These are phyloP conservation scores for Eulemur rubriventer DNA, from an alignment of 2,797 vertebrate genomes.

Conservation along the genomic window DNA sequence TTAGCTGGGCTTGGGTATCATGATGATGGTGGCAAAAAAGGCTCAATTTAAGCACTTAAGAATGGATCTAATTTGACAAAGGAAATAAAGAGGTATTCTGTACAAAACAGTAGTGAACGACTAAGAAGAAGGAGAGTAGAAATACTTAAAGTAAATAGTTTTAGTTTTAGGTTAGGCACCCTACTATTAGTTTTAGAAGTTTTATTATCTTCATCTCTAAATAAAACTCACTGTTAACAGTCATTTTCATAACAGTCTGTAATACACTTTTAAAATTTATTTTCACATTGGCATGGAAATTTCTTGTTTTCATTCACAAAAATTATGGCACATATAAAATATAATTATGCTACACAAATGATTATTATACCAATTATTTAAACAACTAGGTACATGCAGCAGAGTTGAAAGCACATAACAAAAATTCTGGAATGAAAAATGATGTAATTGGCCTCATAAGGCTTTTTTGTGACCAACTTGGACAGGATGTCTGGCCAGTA, in stretches of 20 bases:
- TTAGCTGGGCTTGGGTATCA: background rate
- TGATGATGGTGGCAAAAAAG: background rate
- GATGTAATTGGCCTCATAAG: background rate
- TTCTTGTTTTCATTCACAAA: constrained; percentile 49
- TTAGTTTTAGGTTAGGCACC: background rate
- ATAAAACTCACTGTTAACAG: background rate
- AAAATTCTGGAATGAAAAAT: background rate
- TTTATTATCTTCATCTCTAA: background rate
- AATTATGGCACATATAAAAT: constrained; percentile 2
- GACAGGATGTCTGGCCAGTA: background rate
- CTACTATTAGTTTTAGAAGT: background rate
- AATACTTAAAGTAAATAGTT: background rate
- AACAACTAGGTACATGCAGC: background rate
- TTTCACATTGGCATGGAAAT: constrained; percentile 10
- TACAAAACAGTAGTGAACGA: background rate
- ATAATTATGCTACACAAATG: constrained; percentile 5
- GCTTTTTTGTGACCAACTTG: background rate
- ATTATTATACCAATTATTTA: background rate
- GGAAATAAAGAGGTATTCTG: background rate
- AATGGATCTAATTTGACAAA: constrained; percentile 9
- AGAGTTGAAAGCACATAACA: background rate
- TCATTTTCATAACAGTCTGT: background rate
- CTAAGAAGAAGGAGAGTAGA: background rate
- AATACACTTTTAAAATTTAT: constrained; percentile 22
- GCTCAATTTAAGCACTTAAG: background rate